Evolutionary conservation across 2,888 invertebrate species (phyloP), one percentile per base, ranked within the genome.

Genomic region (Zonitis immaculata): DNA sequence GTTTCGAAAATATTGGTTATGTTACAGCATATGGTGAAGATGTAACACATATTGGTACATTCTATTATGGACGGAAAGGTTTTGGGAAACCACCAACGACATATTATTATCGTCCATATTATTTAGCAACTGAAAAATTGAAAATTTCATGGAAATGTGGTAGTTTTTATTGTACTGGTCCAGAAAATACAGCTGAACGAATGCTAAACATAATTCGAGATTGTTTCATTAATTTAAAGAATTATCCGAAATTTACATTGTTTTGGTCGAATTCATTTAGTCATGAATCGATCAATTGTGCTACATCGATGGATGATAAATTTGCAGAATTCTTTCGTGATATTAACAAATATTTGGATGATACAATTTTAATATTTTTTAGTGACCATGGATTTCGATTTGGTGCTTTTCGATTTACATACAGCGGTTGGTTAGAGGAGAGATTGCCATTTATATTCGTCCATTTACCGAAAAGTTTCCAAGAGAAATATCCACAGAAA

Each of bases 381-480:
- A 90, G 90, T 67, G 90, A 91, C 69, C 90, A 91, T 66, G 91
- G 92, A 0, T 80, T 89, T 68, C 80, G 91, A 6, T 90, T 86
- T 69, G 91, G 91, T 0, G 80, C 81, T n/a, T 80, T 86, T 39
- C 79, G 90, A 3, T 76, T 82, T 56, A 83, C 86, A 6, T 78
- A 84, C 58, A 82, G 86, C 25, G 89, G 91, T 0, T 91, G 88
- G 79, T 81, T 89, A 64, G 92, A 92, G 68, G 90, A 91, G 63
- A 81, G 90, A n/a, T 68, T 91, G 63, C 91, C 92, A 0, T 85
- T 86, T 63, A 77, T 90, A 42, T 89, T 85, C 65, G 72, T 91
- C 16, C 84, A 82, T 77, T 57, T 87, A 32, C 91, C 92, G 0
- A 72, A 78, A 7, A 78, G 77, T 72, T 83, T 89, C 58, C 80